phyloP scores from a whole-genome alignment of 2,113 vertebrate species.

The Ceyx melanurus region DNA sequence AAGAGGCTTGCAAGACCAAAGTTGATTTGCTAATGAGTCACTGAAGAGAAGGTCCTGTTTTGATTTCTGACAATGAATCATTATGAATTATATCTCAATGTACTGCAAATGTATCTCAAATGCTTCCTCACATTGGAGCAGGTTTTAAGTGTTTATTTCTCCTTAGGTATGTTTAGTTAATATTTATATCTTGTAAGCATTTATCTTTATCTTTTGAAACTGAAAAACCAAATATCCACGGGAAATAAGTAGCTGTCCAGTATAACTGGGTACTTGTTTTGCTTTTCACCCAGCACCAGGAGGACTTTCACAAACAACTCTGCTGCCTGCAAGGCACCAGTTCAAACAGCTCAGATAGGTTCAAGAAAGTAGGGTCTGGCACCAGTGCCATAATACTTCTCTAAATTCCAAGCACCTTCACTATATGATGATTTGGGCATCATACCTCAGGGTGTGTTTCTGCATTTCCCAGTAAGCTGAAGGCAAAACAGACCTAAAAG shows the following conservation, averaged over 20 bases:
- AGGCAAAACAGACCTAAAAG: background rate
- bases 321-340: background rate
- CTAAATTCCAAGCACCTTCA: background rate
- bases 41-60: background rate
- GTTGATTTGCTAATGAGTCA: background rate
- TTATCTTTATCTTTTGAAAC: background rate
- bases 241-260: background rate
- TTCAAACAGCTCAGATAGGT: background rate
- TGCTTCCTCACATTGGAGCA: background rate
- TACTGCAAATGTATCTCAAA: background rate
- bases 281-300: background rate
- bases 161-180: background rate
- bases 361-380: background rate
- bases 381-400: background rate
- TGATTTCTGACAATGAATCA: background rate
- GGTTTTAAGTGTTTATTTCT: background rate
- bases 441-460: background rate
- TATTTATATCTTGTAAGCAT: background rate
- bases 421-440: background rate
- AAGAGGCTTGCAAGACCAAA: background rate
- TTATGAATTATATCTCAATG: background rate
- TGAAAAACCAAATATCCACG: background rate
- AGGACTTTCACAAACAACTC: background rate
- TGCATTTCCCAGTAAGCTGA: background rate
- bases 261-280: background rate